Conservation (phyloP, 2,888 invertebrate genomes). For the Nymphalis urticae region DNA sequence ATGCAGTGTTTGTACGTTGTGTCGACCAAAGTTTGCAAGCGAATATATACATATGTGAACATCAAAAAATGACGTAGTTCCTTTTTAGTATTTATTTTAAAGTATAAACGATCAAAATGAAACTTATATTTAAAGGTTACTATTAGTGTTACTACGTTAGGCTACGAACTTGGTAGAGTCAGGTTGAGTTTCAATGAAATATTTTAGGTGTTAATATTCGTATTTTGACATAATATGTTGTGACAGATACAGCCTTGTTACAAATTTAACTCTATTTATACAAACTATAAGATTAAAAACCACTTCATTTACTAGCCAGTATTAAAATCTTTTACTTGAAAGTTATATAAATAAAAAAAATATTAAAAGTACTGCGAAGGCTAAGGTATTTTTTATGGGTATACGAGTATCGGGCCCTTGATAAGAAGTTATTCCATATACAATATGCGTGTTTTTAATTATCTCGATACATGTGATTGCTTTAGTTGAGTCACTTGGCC, state of each 20-base stretch:
- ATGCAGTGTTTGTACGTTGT: too few relatives aligned
- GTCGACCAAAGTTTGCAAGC: too few relatives aligned
- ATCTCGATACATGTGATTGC: background rate
- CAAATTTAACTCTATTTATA: background rate
- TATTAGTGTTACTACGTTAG: too few relatives aligned
- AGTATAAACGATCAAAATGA: too few relatives aligned
- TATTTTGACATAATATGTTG: too few relatives aligned
- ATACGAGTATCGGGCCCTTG: slow-evolving; percentile 12
- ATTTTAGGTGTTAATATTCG: too few relatives aligned
- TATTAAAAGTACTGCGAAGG: slow-evolving; percentile 9
- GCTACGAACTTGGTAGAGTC: too few relatives aligned
- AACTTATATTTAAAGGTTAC: too few relatives aligned
- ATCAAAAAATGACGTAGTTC: too few relatives aligned
- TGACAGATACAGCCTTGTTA: background rate
- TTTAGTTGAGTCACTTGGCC: background rate
- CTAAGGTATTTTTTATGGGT: slow-evolving; percentile 11
- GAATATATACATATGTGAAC: too few relatives aligned
- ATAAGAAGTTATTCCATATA: background rate
- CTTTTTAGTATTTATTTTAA: too few relatives aligned
- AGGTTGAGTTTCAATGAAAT: too few relatives aligned
- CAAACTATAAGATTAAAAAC: background rate
- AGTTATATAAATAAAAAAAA: slow-evolving; percentile 14
- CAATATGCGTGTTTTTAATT: background rate
- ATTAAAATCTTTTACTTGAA: slow-evolving; percentile 10
- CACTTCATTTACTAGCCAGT: slow-evolving; percentile 6